phyloP scores from a whole-genome alignment of 2,888 invertebrate genomes.

The Phanerotoma sp. region DNA sequence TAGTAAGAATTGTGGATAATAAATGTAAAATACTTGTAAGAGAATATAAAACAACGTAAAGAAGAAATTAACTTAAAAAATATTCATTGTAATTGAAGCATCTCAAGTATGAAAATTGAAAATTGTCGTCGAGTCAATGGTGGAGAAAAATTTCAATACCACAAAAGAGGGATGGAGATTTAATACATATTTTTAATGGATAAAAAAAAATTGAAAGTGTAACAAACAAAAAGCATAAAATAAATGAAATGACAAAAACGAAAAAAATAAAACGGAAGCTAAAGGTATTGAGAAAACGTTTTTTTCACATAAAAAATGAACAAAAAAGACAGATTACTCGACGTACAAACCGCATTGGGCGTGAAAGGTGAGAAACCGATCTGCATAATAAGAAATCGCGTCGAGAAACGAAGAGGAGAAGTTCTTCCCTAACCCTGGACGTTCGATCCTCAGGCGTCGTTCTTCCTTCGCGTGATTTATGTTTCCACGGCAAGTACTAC shows the following conservation, averaged over 20 bases:
- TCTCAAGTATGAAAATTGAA: constrained; percentile 16
- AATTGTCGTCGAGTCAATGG: not conserved
- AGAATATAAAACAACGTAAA: not conserved
- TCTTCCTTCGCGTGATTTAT: constrained; percentile 36
- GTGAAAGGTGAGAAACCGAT: constrained; percentile 38
- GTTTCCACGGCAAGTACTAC: constrained; percentile 32
- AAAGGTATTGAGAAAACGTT: not conserved
- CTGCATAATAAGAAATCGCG: constrained; percentile 39
- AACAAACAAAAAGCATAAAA: constrained; percentile 3
- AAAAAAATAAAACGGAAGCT: constrained; percentile 23
- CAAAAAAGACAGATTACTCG: constrained; percentile 20
- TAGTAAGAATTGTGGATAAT: constrained; percentile 2
- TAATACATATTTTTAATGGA: constrained; percentile 1
- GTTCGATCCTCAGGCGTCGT: constrained; percentile 12
- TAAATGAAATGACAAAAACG: constrained; percentile 1
- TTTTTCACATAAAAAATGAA: constrained; percentile 15
- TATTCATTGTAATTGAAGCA: constrained; percentile 4
- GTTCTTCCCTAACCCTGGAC: constrained; percentile 7
- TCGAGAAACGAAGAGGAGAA: constrained; percentile 30
- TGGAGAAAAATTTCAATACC: not conserved
- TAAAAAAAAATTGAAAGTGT: constrained; percentile 13
- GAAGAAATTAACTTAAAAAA: not conserved
- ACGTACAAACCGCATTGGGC: constrained; percentile 29
- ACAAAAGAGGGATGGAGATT: not conserved
- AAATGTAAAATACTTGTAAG: constrained; percentile 1